These are phyloP conservation scores for Acipenser transmontanus DNA, from an alignment of 2,797 vertebrate genomes.

Conservation along the genomic window DNA sequence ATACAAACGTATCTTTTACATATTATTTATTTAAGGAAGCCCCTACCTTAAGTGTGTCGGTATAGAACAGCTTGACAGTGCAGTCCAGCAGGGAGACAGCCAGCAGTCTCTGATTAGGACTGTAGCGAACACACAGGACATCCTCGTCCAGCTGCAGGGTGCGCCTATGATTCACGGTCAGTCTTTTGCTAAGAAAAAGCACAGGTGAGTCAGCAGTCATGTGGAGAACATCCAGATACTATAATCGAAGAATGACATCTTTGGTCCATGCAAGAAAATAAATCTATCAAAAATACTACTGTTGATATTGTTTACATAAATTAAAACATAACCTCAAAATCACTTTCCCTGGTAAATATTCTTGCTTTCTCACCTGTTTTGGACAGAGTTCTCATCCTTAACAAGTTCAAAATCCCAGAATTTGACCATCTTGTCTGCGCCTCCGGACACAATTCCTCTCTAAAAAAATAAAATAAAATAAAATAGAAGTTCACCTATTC, in stretches of 20 bases:
- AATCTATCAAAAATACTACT: background rate
- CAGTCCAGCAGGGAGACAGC: conserved; percentile 87
- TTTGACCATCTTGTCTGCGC: conserved; percentile 88
- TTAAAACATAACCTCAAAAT: background rate
- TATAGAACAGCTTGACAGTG: conserved; percentile 90
- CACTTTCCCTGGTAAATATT: background rate
- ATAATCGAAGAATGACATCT: background rate
- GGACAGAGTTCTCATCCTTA: conserved; percentile 62
- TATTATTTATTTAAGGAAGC: too few species aligned
- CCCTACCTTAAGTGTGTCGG: conserved; percentile 84
- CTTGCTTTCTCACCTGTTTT: conserved; percentile 64
- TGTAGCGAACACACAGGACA: conserved; percentile 80
- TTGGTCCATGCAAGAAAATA: background rate
- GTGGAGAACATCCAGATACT: conserved; percentile 11
- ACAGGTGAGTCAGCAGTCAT: background rate
- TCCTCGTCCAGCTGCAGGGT: conserved; percentile 87
- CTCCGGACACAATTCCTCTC: conserved; percentile 85
- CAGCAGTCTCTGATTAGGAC: conserved; percentile 79
- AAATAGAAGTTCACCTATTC: too few species aligned
- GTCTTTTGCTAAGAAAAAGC: conserved; percentile 44
- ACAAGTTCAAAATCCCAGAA: conserved; percentile 98
- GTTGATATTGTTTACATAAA: background rate
- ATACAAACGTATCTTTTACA: background rate
- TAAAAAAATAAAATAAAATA: conserved; percentile 37
- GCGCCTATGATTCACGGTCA: conserved; percentile 80